phyloP scores from a whole-genome alignment of 2,888 invertebrate genomes.

The Lamellibrachia satsuma region DNA sequence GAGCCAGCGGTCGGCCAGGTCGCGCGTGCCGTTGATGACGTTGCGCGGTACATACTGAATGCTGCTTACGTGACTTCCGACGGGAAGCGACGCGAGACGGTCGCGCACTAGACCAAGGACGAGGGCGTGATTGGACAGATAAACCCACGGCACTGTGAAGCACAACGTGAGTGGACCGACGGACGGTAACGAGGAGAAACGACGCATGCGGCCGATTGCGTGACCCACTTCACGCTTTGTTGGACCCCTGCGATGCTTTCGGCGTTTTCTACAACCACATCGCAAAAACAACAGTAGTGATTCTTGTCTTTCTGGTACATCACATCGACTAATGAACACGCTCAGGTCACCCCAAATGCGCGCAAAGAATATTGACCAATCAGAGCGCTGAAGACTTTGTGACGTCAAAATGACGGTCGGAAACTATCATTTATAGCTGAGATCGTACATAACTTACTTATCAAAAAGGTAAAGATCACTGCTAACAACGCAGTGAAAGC shows the following conservation, averaged over 20 bases:
- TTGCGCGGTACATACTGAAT: background rate
- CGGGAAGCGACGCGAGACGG: background rate
- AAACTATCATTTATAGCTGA: no score
- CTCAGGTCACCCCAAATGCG: no score
- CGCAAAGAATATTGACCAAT: no score
- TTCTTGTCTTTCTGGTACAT: no score
- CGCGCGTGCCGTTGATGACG: background rate
- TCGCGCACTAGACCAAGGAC: background rate
- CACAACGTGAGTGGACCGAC: background rate
- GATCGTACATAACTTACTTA: no score
- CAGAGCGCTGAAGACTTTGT: no score
- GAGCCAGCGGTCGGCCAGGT: background rate
- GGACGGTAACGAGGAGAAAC: background rate
- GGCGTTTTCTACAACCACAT: background rate
- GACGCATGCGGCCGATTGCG: background rate
- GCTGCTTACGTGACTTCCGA: constrained; percentile 2
- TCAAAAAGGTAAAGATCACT: no score
- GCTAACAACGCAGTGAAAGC: no score
- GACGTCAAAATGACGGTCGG: no score
- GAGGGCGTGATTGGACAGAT: background rate
- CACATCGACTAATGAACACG: no score
- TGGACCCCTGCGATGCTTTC: background rate
- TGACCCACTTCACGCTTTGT: background rate
- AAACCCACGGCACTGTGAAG: background rate
- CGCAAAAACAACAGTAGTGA: background rate